These are phyloP conservation scores for Cotesia vestalis DNA, from an alignment of 1,140 invertebrate species.

Conservation along the genomic window DNA sequence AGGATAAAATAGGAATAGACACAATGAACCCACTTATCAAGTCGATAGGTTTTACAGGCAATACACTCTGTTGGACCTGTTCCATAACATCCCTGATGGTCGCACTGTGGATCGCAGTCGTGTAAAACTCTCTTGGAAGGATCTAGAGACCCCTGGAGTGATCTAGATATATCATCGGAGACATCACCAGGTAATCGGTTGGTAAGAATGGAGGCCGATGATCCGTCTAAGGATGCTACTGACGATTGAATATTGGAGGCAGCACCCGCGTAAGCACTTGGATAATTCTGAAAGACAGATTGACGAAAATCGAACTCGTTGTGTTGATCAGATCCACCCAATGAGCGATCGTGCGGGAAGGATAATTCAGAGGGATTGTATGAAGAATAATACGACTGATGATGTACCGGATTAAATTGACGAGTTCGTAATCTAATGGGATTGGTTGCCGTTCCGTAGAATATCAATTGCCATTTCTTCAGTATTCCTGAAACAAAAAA, in stretches of 20 bases:
- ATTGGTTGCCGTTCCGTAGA: conserved; percentile 87
- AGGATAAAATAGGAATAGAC: neutral
- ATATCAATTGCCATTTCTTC: conserved; percentile 92
- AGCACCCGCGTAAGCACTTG: conserved; percentile 74
- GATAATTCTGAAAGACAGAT: conserved; percentile 74
- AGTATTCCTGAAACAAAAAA: conserved; percentile 70
- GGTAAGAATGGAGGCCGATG: conserved; percentile 58
- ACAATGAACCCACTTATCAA: conserved; percentile 75
- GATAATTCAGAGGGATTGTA: conserved; percentile 56
- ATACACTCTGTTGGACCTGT: conserved; percentile 82
- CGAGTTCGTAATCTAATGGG: conserved; percentile 74
- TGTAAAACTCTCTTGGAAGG: conserved; percentile 74
- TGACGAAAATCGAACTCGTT: conserved; percentile 63
- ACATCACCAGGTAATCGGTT: conserved; percentile 57
- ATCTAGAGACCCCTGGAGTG: conserved; percentile 55
- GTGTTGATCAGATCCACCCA: conserved; percentile 35
- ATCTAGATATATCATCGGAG: conserved; percentile 36
- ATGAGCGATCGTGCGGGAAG: conserved; percentile 24
- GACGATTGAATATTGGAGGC: conserved; percentile 76
- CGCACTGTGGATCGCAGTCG: conserved; percentile 84
- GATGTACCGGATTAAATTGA: conserved; percentile 65
- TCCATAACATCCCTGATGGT: conserved; percentile 82
- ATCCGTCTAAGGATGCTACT: conserved; percentile 75
- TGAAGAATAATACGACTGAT: conserved; percentile 61
- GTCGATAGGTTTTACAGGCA: conserved; percentile 79